These are phyloP conservation scores for Drosophila borborema DNA, from an alignment of 2,888 invertebrate genomes.

Conservation along the genomic window DNA sequence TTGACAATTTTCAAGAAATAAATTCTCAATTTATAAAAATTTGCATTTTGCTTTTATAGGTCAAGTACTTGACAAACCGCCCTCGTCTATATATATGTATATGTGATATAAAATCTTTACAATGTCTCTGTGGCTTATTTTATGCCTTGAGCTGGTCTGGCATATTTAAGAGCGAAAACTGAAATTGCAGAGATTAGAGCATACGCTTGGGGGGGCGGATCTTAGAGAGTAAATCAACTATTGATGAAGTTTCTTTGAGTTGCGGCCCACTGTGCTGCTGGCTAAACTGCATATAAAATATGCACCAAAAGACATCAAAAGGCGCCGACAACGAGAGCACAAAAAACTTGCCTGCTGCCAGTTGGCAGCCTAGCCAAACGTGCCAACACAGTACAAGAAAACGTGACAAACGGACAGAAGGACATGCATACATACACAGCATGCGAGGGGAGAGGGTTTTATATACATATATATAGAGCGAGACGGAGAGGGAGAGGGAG, in stretches of 20 bases:
- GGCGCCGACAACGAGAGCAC: conserved; percentile 64
- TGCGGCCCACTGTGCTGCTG: conserved; percentile 61
- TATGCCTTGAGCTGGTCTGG: not conserved
- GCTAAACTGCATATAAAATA: conserved; percentile 80
- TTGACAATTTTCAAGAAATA: too few relatives aligned
- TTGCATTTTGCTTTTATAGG: not conserved
- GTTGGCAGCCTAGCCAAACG: conserved; percentile 67
- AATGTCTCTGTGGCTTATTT: not conserved
- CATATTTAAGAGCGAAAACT: not conserved
- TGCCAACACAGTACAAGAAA: conserved; percentile 68
- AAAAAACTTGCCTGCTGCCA: conserved; percentile 67
- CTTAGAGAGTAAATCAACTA: conserved; percentile 8
- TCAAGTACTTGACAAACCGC: not conserved
- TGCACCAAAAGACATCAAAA: conserved; percentile 75
- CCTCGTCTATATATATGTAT: not conserved
- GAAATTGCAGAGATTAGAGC: conserved; percentile 3
- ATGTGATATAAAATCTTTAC: not conserved
- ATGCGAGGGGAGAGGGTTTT: conserved; percentile 2
- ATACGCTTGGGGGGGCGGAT: conserved; percentile 2
- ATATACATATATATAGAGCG: not conserved
- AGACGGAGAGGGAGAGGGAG: conserved; percentile 4
- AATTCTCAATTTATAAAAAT: not conserved
- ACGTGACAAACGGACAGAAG: conserved; percentile 57
- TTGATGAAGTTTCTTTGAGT: conserved; percentile 16
- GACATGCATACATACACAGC: conserved; percentile 4